These are phyloP conservation scores for Cephalopterus ornatus DNA, from an alignment of 2,113 vertebrate genomes.

Conservation along the genomic window DNA sequence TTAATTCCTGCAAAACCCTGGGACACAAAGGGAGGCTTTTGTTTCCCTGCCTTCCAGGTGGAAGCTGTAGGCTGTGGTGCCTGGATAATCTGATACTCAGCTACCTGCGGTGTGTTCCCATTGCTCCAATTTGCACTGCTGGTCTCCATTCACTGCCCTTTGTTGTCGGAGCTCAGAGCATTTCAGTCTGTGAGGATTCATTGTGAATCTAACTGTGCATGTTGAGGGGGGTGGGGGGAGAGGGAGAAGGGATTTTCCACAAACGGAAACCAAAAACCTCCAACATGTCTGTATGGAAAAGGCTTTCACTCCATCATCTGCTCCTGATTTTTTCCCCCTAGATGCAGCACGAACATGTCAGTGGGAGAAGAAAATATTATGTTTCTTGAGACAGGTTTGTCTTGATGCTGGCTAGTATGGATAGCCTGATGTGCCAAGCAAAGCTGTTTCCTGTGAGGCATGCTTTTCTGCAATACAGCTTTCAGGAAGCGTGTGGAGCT, in stretches of 20 bases:
- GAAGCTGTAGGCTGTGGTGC: not conserved
- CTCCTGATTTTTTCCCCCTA: not conserved
- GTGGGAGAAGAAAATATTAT: not conserved
- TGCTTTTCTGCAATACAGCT: not conserved
- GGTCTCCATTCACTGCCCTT: not conserved
- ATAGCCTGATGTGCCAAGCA: not conserved
- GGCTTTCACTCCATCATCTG: not conserved
- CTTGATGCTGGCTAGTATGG: not conserved
- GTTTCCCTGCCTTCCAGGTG: conserved; percentile 25
- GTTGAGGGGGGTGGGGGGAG: not conserved
- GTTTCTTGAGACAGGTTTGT: conserved; percentile 5
- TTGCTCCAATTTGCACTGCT: not conserved
- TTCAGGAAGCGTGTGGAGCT: not conserved
- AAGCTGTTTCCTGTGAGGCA: not conserved
- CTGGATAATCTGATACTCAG: not conserved
- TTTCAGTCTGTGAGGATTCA: not conserved
- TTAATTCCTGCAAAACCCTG: not conserved
- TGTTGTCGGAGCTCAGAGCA: not conserved
- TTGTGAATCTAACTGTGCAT: not conserved
- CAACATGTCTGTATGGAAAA: not conserved
- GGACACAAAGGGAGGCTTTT: conserved; percentile 25
- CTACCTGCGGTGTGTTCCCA: conserved; percentile 6
- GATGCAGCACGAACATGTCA: not conserved
- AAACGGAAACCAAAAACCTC: not conserved
- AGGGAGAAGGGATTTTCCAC: conserved; percentile 33